A percentile compares a stretch with the other conserved stretches of the same genome.
Evolutionary conservation across 2,888 invertebrate genomes (phyloP).

Genomic region (Iphiclides podalirius): DNA sequence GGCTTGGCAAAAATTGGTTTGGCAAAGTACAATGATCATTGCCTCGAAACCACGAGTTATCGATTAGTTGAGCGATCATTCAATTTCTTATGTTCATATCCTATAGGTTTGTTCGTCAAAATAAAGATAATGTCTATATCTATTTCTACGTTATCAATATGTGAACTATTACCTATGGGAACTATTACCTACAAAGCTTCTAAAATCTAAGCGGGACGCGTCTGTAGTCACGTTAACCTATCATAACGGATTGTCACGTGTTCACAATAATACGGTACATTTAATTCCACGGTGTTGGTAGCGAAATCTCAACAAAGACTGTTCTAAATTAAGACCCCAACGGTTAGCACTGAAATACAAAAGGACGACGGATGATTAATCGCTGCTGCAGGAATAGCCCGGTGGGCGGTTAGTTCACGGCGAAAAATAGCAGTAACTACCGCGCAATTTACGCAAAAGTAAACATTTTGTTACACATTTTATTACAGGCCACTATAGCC

Average conservation of each 20-base stretch:
- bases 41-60: too few relatives aligned
- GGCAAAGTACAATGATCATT: too few relatives aligned
- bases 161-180: too few relatives aligned
- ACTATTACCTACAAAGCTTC: neutral
- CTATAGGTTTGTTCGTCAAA: too few relatives aligned
- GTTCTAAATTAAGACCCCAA: conserved; percentile 44
- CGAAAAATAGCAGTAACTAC: conserved; percentile 12
- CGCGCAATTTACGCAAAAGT: neutral
- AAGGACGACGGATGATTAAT: conserved; percentile 26
- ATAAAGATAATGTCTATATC: too few relatives aligned
- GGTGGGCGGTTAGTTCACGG: conserved; percentile 13
- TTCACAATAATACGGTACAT: conserved; percentile 53
- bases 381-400: conserved; percentile 14
- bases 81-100: too few relatives aligned
- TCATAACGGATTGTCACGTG: conserved; percentile 41
- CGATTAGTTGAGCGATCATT: too few relatives aligned
- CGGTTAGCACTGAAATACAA: conserved; percentile 21
- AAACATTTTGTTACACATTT: neutral
- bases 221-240: conserved; percentile 11
- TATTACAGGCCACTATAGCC: too few relatives aligned
- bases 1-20: too few relatives aligned
- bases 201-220: too few relatives aligned
- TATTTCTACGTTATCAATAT: too few relatives aligned
- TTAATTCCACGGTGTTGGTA: conserved; percentile 46
- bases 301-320: conserved; percentile 44